Conservation (phyloP, 2,797 vertebrate species). For the Urosaurus nigricauda region DNA sequence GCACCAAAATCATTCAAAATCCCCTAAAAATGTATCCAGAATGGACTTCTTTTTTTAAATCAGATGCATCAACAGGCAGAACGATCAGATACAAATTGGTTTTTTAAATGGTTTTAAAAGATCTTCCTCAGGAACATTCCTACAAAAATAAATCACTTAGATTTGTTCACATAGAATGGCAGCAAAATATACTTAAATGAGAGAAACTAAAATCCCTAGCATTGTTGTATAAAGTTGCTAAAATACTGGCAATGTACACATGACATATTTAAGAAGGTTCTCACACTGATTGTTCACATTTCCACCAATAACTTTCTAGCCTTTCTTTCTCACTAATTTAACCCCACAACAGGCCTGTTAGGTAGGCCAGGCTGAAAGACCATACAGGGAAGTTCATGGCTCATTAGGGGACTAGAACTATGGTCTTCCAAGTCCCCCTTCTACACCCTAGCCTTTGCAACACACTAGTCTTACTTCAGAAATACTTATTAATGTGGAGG, state of each 20-base stretch:
- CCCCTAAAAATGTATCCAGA: not conserved
- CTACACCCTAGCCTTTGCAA: not conserved
- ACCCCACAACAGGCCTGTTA: too few relatives aligned
- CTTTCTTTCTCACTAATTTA: too few relatives aligned
- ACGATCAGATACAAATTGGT: not conserved
- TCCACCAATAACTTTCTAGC: too few relatives aligned
- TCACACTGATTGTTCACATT: not conserved
- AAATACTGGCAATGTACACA: not conserved
- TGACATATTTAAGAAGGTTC: not conserved
- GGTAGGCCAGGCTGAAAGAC: not conserved
- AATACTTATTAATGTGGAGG: not conserved
- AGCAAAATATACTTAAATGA: not conserved
- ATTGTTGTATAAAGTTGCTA: not conserved
- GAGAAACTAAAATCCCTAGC: not conserved
- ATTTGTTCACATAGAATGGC: not conserved
- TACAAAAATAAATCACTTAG: not conserved
- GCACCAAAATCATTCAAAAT: constrained; percentile 12
- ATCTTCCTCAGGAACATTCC: not conserved
- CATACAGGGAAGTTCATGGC: not conserved
- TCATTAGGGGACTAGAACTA: not conserved
- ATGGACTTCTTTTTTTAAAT: not conserved
- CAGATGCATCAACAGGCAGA: not conserved
- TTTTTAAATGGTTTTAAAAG: not conserved
- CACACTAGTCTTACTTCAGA: not conserved
- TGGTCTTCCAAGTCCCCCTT: not conserved